phyloP scores from a whole-genome alignment of 2,797 vertebrate species.

The Spea hammondii region DNA sequence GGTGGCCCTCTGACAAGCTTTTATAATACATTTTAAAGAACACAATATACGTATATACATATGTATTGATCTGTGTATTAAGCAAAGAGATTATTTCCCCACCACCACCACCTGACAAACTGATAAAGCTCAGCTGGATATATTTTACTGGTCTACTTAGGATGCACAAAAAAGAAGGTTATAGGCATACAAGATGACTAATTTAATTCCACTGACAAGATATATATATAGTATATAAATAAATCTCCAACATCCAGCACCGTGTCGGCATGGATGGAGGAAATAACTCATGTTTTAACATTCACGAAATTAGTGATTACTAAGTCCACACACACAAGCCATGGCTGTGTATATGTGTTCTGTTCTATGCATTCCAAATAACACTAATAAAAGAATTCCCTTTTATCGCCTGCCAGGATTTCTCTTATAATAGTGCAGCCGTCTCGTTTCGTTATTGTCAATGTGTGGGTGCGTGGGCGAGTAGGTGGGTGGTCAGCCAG shows the following conservation, averaged over 20 bases:
- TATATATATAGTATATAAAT: too few species aligned
- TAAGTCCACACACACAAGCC: constrained; percentile 16
- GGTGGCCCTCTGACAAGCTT: too few species aligned
- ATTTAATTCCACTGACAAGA: too few species aligned
- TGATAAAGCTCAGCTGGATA: too few species aligned
- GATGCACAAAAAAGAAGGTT: too few species aligned
- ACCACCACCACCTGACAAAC: too few species aligned
- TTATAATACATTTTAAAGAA: too few species aligned
- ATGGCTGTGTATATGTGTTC: constrained; percentile 40
- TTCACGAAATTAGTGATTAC: constrained; percentile 30
- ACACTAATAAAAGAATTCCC: constrained; percentile 57
- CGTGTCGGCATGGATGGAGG: background rate
- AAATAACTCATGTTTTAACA: background rate
- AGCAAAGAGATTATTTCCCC: too few species aligned
- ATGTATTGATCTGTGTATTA: too few species aligned
- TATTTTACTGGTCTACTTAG: too few species aligned
- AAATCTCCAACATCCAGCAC: background rate
- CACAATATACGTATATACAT: too few species aligned
- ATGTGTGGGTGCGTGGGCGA: constrained; percentile 61
- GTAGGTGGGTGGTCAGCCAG: constrained; percentile 60
- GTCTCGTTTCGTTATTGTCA: constrained; percentile 60
- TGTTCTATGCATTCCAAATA: constrained; percentile 56
- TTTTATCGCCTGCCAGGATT: constrained; percentile 53
- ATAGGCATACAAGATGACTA: too few species aligned
- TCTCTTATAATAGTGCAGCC: constrained; percentile 52